A percentile compares a stretch with the other conserved stretches of the same genome.
These are phyloP conservation scores for Embiotoca jacksoni DNA, from an alignment of 2,113 vertebrate genomes.

Conservation along the genomic window DNA sequence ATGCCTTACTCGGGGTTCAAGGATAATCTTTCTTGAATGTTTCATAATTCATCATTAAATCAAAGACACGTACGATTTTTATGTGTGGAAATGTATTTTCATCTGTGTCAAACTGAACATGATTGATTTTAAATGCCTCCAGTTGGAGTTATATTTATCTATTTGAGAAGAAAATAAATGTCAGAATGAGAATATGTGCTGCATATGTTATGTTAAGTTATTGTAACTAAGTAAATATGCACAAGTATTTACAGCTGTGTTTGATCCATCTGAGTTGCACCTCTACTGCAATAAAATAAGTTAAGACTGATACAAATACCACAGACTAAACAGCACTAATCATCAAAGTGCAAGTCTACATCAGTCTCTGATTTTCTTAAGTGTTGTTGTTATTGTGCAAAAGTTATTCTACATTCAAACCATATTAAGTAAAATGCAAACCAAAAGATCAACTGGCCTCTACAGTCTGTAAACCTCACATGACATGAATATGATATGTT, in stretches of 20 bases:
- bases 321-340: constrained; percentile 22
- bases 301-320: constrained; percentile 34
- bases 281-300: constrained; percentile 42
- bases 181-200: constrained; percentile 22
- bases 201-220: constrained; percentile 47
- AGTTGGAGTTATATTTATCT: constrained; percentile 20
- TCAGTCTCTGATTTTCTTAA: constrained; percentile 16
- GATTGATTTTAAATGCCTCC: constrained; percentile 19
- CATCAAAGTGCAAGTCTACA: constrained; percentile 37
- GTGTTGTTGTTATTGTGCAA: constrained; percentile 49
- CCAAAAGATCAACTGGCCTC: constrained; percentile 41
- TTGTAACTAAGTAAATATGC: constrained; percentile 45
- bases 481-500: constrained; percentile 3
- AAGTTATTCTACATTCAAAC: constrained; percentile 51
- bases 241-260: constrained; percentile 27
- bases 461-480: constrained; percentile 28
- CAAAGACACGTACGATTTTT: constrained; percentile 38
- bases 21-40: constrained; percentile 29
- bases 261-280: constrained; percentile 27
- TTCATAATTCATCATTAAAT: constrained; percentile 46
- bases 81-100: constrained; percentile 36
- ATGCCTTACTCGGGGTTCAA: constrained; percentile 40
- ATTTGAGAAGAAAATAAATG: constrained; percentile 26
- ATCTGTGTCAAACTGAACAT: constrained; percentile 26
- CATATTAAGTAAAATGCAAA: constrained; percentile 35